phyloP scores from a whole-genome alignment of 2,888 invertebrate species.

The Ptychoptera contaminata region DNA sequence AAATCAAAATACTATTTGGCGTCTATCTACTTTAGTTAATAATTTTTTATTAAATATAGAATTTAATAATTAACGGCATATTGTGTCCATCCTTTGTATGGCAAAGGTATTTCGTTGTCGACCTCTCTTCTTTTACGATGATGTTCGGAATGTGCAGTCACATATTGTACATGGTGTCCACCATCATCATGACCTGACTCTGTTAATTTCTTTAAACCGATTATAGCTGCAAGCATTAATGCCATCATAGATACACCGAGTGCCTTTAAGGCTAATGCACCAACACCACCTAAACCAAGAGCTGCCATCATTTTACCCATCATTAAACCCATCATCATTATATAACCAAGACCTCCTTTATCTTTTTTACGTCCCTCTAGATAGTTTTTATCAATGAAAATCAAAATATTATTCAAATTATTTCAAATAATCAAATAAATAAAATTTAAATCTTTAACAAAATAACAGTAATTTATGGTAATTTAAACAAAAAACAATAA shows the following conservation, averaged over 20 bases:
- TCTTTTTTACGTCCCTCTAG: slow-evolving; percentile 46
- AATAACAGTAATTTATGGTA: too few species aligned
- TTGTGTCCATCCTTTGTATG: slow-evolving; percentile 36
- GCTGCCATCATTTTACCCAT: slow-evolving; percentile 65
- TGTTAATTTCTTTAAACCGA: slow-evolving; percentile 56
- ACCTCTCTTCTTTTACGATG: slow-evolving; percentile 20
- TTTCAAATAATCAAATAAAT: too few species aligned
- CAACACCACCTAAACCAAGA: slow-evolving; percentile 57
- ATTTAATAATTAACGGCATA: slow-evolving; percentile 13
- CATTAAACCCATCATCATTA: slow-evolving; percentile 50
- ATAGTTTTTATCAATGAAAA: too few species aligned
- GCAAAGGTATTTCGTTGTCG: slow-evolving; percentile 26
- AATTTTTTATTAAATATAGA: slow-evolving; percentile 1
- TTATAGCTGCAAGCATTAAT: slow-evolving; percentile 55
- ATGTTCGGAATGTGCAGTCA: slow-evolving; percentile 20
- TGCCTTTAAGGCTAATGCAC: slow-evolving; percentile 63
- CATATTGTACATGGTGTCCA: slow-evolving; percentile 37
- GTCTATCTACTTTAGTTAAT: neutral
- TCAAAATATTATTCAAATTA: too few species aligned
- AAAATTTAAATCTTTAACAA: too few species aligned
- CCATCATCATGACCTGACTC: slow-evolving; percentile 35
- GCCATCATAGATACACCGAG: slow-evolving; percentile 55
- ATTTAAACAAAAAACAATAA: neutral
- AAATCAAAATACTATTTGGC: too few species aligned
- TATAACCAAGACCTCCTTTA: slow-evolving; percentile 40